phyloP scores from a whole-genome alignment of 2,797 vertebrate species.

The Lithobates pipiens region DNA sequence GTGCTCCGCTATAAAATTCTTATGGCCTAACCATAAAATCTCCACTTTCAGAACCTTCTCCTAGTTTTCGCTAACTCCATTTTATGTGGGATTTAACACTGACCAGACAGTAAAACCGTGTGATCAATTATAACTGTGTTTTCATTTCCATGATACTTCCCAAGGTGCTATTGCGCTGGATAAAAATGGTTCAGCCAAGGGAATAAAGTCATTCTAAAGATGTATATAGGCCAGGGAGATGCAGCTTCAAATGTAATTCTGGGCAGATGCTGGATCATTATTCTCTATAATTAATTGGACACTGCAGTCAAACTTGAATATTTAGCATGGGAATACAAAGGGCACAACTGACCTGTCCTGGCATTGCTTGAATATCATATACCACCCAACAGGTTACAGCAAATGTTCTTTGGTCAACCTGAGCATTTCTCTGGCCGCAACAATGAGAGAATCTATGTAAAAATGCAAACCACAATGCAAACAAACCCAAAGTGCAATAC shows the following conservation, averaged over 20 bases:
- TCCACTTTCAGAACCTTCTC: background rate
- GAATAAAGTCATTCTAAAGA: slow-evolving; percentile 14
- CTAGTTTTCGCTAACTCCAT: background rate
- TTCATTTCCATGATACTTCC: slow-evolving; percentile 21
- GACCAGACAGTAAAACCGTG: slow-evolving; percentile 30
- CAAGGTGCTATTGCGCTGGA: slow-evolving; percentile 4
- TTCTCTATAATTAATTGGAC: background rate
- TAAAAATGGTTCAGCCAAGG: background rate
- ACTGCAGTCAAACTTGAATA: background rate
- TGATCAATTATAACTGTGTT: slow-evolving; percentile 40
- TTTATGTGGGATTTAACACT: slow-evolving; percentile 40
- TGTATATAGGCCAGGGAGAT: background rate
- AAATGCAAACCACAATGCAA: no score
- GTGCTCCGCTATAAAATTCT: slow-evolving; percentile 36
- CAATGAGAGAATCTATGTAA: background rate
- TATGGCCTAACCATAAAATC: slow-evolving; percentile 29
- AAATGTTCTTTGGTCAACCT: no score
- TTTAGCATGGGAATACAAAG: background rate
- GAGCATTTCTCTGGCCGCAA: background rate
- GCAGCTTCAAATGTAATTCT: background rate
- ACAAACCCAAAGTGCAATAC: no score
- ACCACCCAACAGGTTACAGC: no score
- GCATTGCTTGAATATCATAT: background rate
- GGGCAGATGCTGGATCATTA: background rate
- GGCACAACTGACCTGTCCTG: background rate